phyloP scores from a whole-genome alignment of 2,797 vertebrate species.

The Zalophus californianus region DNA sequence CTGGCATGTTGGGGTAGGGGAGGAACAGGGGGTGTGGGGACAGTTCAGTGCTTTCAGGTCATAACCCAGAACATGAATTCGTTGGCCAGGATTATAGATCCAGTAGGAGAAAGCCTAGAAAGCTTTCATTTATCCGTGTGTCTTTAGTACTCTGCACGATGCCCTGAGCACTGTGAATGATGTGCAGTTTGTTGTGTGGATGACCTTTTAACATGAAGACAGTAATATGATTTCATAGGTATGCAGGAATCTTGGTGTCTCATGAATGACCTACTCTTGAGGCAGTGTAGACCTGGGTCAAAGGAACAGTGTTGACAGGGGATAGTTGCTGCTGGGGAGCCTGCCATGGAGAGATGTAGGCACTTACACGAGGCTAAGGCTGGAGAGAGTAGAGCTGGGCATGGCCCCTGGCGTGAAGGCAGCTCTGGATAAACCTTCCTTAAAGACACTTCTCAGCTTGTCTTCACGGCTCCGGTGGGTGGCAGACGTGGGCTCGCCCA shows the following conservation, averaged over 20 bases:
- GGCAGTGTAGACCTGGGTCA: neutral
- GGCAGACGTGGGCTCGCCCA: fast-evolving
- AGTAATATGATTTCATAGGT: fast-evolving
- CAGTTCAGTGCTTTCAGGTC: neutral
- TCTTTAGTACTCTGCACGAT: fast-evolving
- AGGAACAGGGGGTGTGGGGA: fast-evolving
- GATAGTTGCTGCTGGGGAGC: neutral
- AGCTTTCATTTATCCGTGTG: fast-evolving
- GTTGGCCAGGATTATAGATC: neutral
- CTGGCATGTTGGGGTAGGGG: fast-evolving
- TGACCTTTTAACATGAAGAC: neutral
- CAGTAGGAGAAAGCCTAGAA: fast-evolving
- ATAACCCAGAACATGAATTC: fast-evolving
- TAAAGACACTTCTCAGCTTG: neutral
- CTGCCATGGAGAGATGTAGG: neutral
- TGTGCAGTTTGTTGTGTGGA: neutral
- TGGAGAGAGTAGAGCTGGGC: neutral
- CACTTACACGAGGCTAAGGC: fast-evolving
- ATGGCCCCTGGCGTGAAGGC: neutral
- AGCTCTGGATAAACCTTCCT: neutral
- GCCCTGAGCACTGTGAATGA: fast-evolving
- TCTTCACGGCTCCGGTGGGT: fast-evolving
- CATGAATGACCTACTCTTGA: fast-evolving
- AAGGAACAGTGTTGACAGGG: neutral
- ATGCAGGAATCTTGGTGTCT: neutral